Evolutionary conservation across 2,797 vertebrate species (phyloP), one percentile per base, ranked within the genome.

Genomic region (Clamator glandarius): DNA sequence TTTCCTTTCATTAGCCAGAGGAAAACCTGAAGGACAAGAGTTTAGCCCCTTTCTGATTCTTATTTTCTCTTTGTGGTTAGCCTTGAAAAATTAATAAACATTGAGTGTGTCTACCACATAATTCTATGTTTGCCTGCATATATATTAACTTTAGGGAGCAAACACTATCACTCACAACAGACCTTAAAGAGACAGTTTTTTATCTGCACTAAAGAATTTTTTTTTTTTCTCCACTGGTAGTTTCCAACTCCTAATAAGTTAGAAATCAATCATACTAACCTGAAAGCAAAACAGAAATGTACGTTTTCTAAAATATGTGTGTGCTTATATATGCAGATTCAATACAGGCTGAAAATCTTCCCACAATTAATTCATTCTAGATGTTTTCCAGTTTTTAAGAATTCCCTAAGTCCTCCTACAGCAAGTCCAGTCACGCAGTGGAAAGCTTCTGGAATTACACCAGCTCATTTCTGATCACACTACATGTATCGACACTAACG

Each of bases 71-170:
- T 94, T 67, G 91, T 57, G 76, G 89, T 76, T 93, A 88, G 83
- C 80, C 90, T 81, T 91, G 66, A 90, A 93, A 95, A 94, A 74
- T 63, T 89, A 91, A 95, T 75, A 90, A 91, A 95, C 70, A 87
- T 79, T 73, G 86, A 73, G 51, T 1, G 2, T 52, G 13, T 73
- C 55, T 81, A 76, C 87, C 35, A 4, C 83, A 79, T 81, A 82
- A 92, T 88, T 91, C 29, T 88, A 9, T 59, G 41, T 86, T 90
- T 91, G 59, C 25, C 44, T 92, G 83, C 14, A 28, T 12, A 6
- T 39, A 29, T 7, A 58, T 74, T 48, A 84, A 55, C 62, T 62
- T 23, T 29, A 91, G n/a, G 51, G 48, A 88, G 24, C 55, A 93
- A 75, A 90, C 25, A 59, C 35, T 16, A 59, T 52, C 63, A 63